These are phyloP conservation scores for Pyrocephalus nanus DNA, from an alignment of 2,797 vertebrate species.

Conservation along the genomic window DNA sequence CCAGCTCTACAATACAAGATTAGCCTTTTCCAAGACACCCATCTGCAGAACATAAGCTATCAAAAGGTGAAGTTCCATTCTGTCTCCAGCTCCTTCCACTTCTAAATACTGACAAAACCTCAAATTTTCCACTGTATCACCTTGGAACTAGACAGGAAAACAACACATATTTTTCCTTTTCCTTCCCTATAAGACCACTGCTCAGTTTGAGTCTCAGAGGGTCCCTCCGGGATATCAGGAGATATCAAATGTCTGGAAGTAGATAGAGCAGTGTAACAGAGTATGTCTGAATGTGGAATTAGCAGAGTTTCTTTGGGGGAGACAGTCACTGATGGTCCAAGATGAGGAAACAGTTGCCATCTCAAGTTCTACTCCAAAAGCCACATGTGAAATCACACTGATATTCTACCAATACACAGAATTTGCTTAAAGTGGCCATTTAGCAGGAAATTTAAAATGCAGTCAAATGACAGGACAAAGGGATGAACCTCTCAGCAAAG, in stretches of 20 bases:
- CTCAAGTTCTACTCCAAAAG: background rate
- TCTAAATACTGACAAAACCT: background rate
- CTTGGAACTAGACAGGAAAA: background rate
- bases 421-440: background rate
- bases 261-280: background rate
- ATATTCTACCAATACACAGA: background rate
- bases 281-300: background rate
- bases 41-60: slow-evolving; percentile 31
- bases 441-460: background rate
- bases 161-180: background rate
- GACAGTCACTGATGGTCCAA: background rate
- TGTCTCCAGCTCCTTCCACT: background rate
- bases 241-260: background rate
- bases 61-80: background rate
- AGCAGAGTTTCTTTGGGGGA: background rate
- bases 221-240: background rate
- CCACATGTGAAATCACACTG: background rate
- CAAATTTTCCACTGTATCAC: background rate
- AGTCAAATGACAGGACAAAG: background rate
- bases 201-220: background rate
- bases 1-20: slow-evolving; percentile 21
- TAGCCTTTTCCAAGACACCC: slow-evolving; percentile 15
- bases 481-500: background rate
- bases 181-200: background rate
- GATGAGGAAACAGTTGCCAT: background rate